Base-by-base conservation (phyloP, 2,113 vertebrate species). In the Amia ocellicauda region DNA sequence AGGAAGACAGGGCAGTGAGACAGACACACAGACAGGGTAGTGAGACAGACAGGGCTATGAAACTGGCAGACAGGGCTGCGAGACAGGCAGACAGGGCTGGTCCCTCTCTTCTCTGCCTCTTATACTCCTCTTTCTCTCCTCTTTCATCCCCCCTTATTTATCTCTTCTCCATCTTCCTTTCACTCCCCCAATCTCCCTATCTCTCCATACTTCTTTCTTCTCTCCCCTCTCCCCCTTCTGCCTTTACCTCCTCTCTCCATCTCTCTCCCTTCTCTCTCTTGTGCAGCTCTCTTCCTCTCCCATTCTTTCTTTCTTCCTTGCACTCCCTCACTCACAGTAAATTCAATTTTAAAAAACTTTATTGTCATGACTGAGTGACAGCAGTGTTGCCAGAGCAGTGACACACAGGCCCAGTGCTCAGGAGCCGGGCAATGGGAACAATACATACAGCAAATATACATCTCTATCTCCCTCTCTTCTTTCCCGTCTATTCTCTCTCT, bases 181-280 rank as follows among this genome's bases (percentile, higher is more conserved):
- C 42, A 24, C 3, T 60, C 50, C 42, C 16, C 27, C 43, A 40
- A 23, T 42, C 23, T 49, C 8, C 4, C 3, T 49, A 26, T 43
- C 41, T 23, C 43, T 43, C 29, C 23, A 20, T 24, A 14, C n/a
- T 23, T 47, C 13, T 10, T 53, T 60, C 47, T 26, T 28, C 17
- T 62, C 26, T 14, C 71, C 7, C 79, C 62, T 76, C 71, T 75
- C 62, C 69, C 29, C n/a, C 61, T 72, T 57, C 52, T 63, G 79
- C 23, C 2, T 11, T 27, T 20, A 52, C 22, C 23, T 22, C 17
- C 13, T 52, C 45, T 29, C n/a, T 31, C n/a, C 24, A 22, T 53
- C 13, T 42, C 9, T 63, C 77, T 69, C 69, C 64, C 49, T 19
- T 49, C 61, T 62, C 58, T 51, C 47, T 51, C 60, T 28, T 23